Percentiles rank a stretch among this genome's conserved stretches.
These are phyloP conservation scores for Myotis brandtii DNA, from an alignment of 2,113 vertebrate genomes.

Conservation along the genomic window DNA sequence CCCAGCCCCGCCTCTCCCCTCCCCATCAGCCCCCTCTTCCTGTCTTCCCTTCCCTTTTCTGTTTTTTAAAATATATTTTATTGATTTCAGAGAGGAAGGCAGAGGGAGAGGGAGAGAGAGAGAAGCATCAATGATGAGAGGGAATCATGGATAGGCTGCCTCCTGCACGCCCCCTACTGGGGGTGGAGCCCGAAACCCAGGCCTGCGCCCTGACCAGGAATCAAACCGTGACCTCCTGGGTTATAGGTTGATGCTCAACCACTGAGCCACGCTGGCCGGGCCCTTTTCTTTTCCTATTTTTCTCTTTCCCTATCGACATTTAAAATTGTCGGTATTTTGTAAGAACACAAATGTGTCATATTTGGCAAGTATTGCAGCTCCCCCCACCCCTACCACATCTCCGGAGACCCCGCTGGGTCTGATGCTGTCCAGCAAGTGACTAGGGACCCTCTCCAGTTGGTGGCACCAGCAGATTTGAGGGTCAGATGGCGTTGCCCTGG, in stretches of 20 bases:
- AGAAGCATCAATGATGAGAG: no score
- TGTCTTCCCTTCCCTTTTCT: background rate
- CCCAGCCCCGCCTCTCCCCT: no score
- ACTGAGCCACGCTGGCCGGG: no score
- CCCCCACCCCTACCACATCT: background rate
- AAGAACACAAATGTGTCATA: constrained; percentile 81
- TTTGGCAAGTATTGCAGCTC: constrained; percentile 79
- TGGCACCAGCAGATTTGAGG: constrained; percentile 71
- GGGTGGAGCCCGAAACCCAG: no score
- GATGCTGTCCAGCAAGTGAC: constrained; percentile 17
- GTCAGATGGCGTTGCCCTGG: constrained; percentile 6
- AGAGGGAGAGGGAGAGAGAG: no score
- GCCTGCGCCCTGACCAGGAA: no score
- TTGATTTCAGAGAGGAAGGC: no score
- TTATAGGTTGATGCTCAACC: no score
- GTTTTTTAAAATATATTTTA: background rate
- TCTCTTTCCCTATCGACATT: constrained; percentile 75
- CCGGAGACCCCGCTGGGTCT: constrained; percentile 53
- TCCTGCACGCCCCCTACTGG: no score
- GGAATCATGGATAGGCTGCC: no score
- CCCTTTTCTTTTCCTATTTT: background rate
- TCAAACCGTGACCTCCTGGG: no score
- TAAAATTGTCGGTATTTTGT: constrained; percentile 81
- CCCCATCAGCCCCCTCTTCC: background rate
- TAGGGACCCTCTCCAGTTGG: constrained; percentile 58